Evolutionary conservation across 2,888 invertebrate species (phyloP).

Genomic region (Aporophyla lueneburgensis): DNA sequence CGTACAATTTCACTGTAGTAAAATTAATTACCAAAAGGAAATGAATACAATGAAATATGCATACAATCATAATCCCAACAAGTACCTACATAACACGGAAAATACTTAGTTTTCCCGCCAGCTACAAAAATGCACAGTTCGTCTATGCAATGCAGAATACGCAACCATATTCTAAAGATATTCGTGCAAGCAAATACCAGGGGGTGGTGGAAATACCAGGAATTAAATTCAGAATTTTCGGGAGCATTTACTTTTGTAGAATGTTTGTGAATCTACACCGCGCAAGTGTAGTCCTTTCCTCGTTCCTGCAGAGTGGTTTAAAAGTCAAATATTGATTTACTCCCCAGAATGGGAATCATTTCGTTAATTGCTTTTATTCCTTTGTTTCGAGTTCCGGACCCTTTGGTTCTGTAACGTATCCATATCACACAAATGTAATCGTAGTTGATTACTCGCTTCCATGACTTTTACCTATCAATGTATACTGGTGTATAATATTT

Average conservation of each 20-base stretch:
- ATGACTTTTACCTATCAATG: slow-evolving; percentile 32
- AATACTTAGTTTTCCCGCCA: background rate
- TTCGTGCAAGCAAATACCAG: slow-evolving; percentile 6
- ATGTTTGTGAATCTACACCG: slow-evolving; percentile 7
- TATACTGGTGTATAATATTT: slow-evolving; percentile 21
- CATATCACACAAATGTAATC: slow-evolving; percentile 18
- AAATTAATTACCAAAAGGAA: background rate
- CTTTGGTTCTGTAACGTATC: slow-evolving; percentile 5
- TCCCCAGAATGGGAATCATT: slow-evolving; percentile 6
- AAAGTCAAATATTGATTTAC: slow-evolving; percentile 32
- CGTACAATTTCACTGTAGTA: background rate
- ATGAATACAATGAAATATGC: background rate
- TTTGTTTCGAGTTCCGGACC: slow-evolving; percentile 20
- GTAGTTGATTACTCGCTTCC: slow-evolving; percentile 42
- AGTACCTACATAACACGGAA: background rate
- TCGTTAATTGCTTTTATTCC: slow-evolving; percentile 38
- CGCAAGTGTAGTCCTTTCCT: background rate
- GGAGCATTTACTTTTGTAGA: slow-evolving; percentile 4
- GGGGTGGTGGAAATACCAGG: background rate
- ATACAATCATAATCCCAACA: background rate
- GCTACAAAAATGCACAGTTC: background rate
- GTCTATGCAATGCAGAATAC: background rate
- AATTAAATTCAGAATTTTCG: slow-evolving; percentile 14
- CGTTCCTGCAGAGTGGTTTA: background rate
- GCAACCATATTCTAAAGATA: slow-evolving; percentile 1